Evolutionary conservation across 2,113 vertebrate genomes (phyloP), one percentile per base, ranked within the genome.

Genomic region (Tragelaphus scriptus): DNA sequence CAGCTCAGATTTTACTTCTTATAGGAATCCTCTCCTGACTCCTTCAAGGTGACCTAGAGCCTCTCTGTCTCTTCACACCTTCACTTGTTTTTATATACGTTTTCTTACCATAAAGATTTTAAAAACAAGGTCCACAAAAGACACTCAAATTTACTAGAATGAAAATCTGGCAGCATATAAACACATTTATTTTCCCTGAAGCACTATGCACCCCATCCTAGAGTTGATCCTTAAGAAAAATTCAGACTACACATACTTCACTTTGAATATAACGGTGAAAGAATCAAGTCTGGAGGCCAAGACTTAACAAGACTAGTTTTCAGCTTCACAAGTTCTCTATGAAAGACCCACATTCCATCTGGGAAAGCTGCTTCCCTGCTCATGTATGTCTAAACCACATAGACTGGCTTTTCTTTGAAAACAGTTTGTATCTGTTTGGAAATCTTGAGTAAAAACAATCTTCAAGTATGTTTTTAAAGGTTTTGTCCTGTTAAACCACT

Each of bases 401-500:
- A 86, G 28, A 63, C 87, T 93, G 90, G 58, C 63, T 87, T 44
- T 90, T 94, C 53, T 95, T 91, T 80, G 58, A 95, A 92, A 91
- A 53, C 36, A 91, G 58, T 65, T 36, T 87, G 0, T 47, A 88
- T 91, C 26, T 96, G 44, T 55, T 85, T 94, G 17, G 71, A 94
- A 97, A 96, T 28, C 23, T 30, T 85, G 28, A 80, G 40, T 28
- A 44, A 77, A 77, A 77, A 77, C 23, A 44, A 63, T 32, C 59
- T 92, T 92, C 89, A 86, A 87, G 19, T 65, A 9, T 85, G n/a
- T 71, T 87, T 96, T 95, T 30, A 40, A 44, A 56, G 56, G 65
- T 91, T 97, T 23, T 95, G 49, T 93, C 90, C 65, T 86, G n/a
- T 93, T 86, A 63, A 92, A n/a, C 58, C 80, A 81, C 80, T 92